Percentiles rank a stretch among this genome's conserved stretches.
phyloP scores from a whole-genome alignment of 37 sponge, comb jelly and placozoan genomes.

The Theonella swinhoei region DNA sequence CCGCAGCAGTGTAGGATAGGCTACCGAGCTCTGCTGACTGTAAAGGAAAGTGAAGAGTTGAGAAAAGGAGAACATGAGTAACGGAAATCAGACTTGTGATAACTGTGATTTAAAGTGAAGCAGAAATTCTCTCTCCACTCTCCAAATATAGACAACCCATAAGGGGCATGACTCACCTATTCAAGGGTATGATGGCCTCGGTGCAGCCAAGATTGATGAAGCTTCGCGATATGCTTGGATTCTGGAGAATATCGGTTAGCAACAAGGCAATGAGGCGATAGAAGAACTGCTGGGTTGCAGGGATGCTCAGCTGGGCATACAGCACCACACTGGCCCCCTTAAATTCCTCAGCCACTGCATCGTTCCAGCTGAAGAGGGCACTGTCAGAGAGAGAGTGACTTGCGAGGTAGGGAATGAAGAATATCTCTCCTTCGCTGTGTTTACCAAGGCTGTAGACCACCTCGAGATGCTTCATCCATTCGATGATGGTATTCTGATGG shows the following conservation, averaged over 20 bases:
- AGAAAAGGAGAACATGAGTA: not conserved
- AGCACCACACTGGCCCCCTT: not conserved
- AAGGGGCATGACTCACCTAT: not conserved
- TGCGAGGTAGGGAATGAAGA: slow-evolving; percentile 61
- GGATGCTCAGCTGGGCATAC: slow-evolving; percentile 43
- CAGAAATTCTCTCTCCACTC: not conserved
- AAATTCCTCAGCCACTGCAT: slow-evolving; percentile 6
- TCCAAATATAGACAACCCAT: not conserved
- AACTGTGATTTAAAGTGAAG: not conserved
- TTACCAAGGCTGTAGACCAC: slow-evolving; percentile 47
- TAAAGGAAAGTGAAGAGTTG: not conserved
- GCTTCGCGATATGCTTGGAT: not conserved
- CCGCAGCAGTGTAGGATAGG: slow-evolving; percentile 7
- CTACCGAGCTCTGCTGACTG: not conserved
- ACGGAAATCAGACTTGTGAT: not conserved
- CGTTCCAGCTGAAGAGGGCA: slow-evolving; percentile 36
- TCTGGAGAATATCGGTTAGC: slow-evolving; percentile 17
- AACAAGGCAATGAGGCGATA: slow-evolving; percentile 33
- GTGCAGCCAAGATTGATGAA: slow-evolving; percentile 39
- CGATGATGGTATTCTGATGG: slow-evolving; percentile 19
- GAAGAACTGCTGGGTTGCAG: slow-evolving; percentile 58
- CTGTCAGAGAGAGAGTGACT: slow-evolving; percentile 12
- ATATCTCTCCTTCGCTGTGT: not conserved
- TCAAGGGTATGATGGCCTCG: slow-evolving; percentile 52
- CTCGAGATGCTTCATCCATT: slow-evolving; percentile 59